Percentiles rank a stretch among this genome's conserved stretches.
Evolutionary conservation across 2,888 invertebrate species (phyloP).

Genomic region (Spialia ferax): DNA sequence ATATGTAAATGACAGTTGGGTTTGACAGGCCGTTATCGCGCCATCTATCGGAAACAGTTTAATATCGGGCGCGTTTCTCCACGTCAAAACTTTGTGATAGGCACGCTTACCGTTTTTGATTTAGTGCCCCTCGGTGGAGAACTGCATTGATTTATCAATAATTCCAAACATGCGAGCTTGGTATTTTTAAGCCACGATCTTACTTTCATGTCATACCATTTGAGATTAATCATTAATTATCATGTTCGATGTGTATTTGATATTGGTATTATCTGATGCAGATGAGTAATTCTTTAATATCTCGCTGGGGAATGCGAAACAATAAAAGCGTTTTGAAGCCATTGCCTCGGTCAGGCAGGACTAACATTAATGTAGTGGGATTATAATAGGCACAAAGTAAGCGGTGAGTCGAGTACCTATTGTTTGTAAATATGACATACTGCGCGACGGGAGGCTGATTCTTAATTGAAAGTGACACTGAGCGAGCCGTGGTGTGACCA

Average conservation of each 20-base stretch:
- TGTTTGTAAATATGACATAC: conserved; percentile 76
- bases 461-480: conserved; percentile 58
- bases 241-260: conserved; percentile 68
- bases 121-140: conserved; percentile 78
- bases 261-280: conserved; percentile 80
- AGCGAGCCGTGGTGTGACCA: conserved; percentile 47
- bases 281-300: conserved; percentile 66
- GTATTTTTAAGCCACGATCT: conserved; percentile 81
- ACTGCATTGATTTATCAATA: conserved; percentile 85
- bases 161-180: conserved; percentile 78
- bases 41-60: conserved; percentile 82
- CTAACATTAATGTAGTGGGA: conserved; percentile 42
- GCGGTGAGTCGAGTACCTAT: conserved; percentile 63
- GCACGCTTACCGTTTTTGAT: conserved; percentile 75
- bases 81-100: conserved; percentile 83
- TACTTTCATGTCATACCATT: conserved; percentile 81
- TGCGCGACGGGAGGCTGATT: conserved; percentile 65
- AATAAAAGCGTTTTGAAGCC: conserved; percentile 17
- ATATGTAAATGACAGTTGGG: conserved; percentile 82
- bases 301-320: conserved; percentile 44
- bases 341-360: conserved; percentile 12
- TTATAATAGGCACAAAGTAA: conserved; percentile 51
- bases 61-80: conserved; percentile 78
- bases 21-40: conserved; percentile 83
- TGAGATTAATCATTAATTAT: conserved; percentile 83